phyloP scores from a whole-genome alignment of 2,113 vertebrate genomes.

The Laterallus jamaicensis region DNA sequence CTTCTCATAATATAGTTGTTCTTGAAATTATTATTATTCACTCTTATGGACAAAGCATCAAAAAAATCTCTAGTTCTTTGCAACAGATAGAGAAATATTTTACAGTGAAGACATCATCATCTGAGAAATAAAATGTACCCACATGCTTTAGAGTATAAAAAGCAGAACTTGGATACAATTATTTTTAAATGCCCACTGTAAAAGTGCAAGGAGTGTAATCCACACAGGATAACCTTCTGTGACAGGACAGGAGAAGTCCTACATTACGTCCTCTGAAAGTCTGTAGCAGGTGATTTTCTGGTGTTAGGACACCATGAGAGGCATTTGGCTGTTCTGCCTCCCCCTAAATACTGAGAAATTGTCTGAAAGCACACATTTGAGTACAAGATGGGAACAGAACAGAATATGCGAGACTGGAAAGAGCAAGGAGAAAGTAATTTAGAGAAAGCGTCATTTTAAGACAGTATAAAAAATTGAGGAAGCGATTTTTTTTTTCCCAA shows the following conservation, averaged over 20 bases:
- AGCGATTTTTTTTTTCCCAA: not conserved
- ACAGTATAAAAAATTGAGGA: not conserved
- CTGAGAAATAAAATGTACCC: not conserved
- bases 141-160: not conserved
- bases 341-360: not conserved
- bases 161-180: not conserved
- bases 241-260: not conserved
- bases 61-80: not conserved
- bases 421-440: not conserved
- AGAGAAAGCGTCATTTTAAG: not conserved
- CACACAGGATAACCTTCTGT: not conserved
- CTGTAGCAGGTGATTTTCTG: not conserved
- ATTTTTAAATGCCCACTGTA: fast-evolving
- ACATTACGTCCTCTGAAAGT: not conserved
- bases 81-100: not conserved
- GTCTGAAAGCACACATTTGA: not conserved
- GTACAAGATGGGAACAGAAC: not conserved
- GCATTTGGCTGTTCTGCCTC: not conserved
- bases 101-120: not conserved
- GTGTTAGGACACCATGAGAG: not conserved
- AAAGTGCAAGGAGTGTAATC: not conserved
- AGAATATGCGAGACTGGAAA: not conserved
- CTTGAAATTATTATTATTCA: not conserved
- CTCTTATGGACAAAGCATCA: not conserved
- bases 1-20: not conserved